Base-by-base conservation (phyloP, 2,888 invertebrate species). In the Cheiracanthium punctorium region DNA sequence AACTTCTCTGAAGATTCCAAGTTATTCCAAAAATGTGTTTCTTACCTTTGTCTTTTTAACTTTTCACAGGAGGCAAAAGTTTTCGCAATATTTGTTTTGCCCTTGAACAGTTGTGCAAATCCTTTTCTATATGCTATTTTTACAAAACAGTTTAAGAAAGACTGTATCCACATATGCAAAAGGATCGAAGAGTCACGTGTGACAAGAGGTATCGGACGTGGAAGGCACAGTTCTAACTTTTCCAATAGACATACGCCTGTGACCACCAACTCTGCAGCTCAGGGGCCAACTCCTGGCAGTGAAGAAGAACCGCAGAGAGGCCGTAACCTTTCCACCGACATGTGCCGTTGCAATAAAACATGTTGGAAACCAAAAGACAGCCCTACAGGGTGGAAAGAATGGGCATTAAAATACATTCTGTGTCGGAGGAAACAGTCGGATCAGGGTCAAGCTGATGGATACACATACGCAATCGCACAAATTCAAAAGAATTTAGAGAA, bases 81-180 rank as follows among this genome's bases (percentile, higher is more conserved):
- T 89, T 97, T 96, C 91, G 98, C 98, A 0, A 98, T 99, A 52
- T 98, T 99, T 92, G 95, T 99, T 77, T 93, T 98, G 90, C 98
- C 99, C 0, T 93, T 99, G 88, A 99, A 99, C 92, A 97, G 97
- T 17, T 98, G 98, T 92, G 98, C 98, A 92, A 99, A 99, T 93
- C 99, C 99, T 0, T 98, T 98, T 92, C 94, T 99, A 29, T 99
- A 99, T 92, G 98, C 98, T 74, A 98, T 98, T 90, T 94, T 98
- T 90, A 98, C 98, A 5, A 98, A 98, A 91, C 98, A 98, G 92
- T 98, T 98, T 92, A 98, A 98, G 92, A 97, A 97, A 92, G 98
- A 98, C 92, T 98, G 98, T 93, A 96, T 98, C 4, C 94, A 97
- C 91, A 95, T 98, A 82, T 98, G 98, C 93, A 97, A 98, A 92